Conservation (phyloP, 2,888 invertebrate species). For the Bugulina stolonifera region DNA sequence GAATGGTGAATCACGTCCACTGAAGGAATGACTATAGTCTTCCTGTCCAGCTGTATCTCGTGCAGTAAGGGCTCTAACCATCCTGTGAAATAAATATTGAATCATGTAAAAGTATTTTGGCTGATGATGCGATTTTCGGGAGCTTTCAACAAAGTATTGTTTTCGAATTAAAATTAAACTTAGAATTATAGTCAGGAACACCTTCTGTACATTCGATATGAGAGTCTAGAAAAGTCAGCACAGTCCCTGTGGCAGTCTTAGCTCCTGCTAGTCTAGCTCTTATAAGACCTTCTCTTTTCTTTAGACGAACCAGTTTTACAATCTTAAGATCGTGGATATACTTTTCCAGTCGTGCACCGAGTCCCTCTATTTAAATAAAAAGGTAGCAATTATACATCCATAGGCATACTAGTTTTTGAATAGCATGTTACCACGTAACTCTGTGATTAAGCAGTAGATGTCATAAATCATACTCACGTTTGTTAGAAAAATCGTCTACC, state of each 20-base stretch:
- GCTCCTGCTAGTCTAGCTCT: slow-evolving; percentile 87
- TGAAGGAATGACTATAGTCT: slow-evolving; percentile 82
- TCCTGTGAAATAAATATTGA: slow-evolving; percentile 56
- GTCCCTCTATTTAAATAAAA: background rate
- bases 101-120: too few relatives aligned
- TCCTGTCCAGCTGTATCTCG: slow-evolving; percentile 63
- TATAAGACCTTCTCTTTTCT: slow-evolving; percentile 88
- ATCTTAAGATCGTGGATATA: background rate
- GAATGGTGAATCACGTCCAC: slow-evolving; percentile 93
- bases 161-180: too few relatives aligned
- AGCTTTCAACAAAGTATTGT: too few relatives aligned
- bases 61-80: slow-evolving; percentile 90
- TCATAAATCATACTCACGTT: background rate
- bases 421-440: too few relatives aligned
- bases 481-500: background rate
- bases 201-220: slow-evolving; percentile 87
- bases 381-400: background rate
- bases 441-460: too few relatives aligned
- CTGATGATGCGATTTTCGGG: too few relatives aligned
- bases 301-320: slow-evolving; percentile 74
- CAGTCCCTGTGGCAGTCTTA: slow-evolving; percentile 73
- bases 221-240: slow-evolving; percentile 93
- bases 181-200: too few relatives aligned
- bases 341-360: background rate
- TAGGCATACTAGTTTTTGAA: too few relatives aligned